Evolutionary conservation across 2,888 invertebrate species (phyloP).

Genomic region (Chironomus tentans): DNA sequence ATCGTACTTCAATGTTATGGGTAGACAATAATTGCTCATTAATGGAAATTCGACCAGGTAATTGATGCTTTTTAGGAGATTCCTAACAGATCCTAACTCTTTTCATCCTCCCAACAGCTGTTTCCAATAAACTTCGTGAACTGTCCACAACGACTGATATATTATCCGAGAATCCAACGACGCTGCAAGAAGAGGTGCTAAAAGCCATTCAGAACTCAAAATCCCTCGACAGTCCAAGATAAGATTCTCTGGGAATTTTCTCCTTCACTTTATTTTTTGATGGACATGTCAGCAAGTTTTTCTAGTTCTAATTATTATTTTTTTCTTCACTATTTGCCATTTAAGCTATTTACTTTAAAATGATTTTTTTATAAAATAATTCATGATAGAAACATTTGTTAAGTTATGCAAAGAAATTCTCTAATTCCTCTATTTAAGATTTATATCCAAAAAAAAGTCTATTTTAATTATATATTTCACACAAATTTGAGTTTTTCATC

Average conservation of each 20-base stretch:
- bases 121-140: slow-evolving; percentile 80
- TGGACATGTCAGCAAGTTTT: not conserved
- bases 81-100: not conserved
- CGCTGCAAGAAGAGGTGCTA: slow-evolving; percentile 81
- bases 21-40: slow-evolving; percentile 94
- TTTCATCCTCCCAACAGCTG: slow-evolving; percentile 55
- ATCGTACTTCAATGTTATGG: slow-evolving; percentile 86
- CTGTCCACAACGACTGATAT: slow-evolving; percentile 90
- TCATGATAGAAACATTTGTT: no score
- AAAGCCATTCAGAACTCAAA: slow-evolving; percentile 50
- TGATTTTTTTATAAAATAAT: not conserved
- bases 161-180: slow-evolving; percentile 71
- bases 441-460: no score
- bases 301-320: not conserved
- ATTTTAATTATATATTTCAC: no score
- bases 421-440: no score
- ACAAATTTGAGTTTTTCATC: no score
- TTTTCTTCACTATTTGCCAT: not conserved
- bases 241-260: not conserved
- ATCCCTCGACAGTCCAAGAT: slow-evolving; percentile 26
- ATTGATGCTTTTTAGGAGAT: slow-evolving; percentile 30
- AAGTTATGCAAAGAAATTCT: no score
- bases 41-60: slow-evolving; percentile 87
- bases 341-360: not conserved
- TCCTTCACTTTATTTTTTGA: not conserved